Conservation (phyloP, 2,797 vertebrate genomes). For the Somateria mollissima region DNA sequence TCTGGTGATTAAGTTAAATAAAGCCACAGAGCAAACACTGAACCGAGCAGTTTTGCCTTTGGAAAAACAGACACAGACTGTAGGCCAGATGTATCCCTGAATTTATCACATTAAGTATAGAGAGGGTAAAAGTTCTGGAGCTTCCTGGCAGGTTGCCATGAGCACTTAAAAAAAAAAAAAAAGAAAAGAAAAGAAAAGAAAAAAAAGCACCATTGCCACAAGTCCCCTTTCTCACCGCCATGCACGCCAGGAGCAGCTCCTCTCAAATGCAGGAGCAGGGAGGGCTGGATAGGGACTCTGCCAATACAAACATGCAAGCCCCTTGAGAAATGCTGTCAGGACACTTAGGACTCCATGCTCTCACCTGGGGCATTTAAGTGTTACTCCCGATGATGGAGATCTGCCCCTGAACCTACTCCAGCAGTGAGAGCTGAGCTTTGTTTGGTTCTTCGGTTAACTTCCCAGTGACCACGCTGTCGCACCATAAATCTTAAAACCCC, state of each 20-base stretch:
- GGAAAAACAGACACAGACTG: fast-evolving
- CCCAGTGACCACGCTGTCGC: fast-evolving
- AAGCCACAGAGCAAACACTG: neutral
- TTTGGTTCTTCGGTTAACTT: neutral
- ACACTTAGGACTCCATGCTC: neutral
- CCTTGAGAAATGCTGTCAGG: neutral
- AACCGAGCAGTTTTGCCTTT: neutral
- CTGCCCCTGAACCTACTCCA: neutral
- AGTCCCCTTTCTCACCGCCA: neutral
- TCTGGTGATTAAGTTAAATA: neutral
- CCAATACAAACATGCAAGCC: neutral
- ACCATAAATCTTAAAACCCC: neutral
- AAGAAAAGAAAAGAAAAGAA: no score
- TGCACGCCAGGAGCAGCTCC: fast-evolving
- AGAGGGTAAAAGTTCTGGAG: neutral
- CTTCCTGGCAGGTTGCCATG: fast-evolving
- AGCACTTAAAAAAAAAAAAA: fast-evolving
- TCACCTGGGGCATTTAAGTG: neutral
- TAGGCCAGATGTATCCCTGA: neutral
- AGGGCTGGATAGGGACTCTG: neutral
- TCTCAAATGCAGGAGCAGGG: neutral
- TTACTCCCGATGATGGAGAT: neutral
- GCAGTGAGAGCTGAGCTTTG: fast-evolving
- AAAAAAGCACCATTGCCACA: neutral
- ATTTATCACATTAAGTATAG: neutral